Evolutionary conservation across 2,113 vertebrate species (phyloP).

Genomic region (Myxocyprinus asiaticus): DNA sequence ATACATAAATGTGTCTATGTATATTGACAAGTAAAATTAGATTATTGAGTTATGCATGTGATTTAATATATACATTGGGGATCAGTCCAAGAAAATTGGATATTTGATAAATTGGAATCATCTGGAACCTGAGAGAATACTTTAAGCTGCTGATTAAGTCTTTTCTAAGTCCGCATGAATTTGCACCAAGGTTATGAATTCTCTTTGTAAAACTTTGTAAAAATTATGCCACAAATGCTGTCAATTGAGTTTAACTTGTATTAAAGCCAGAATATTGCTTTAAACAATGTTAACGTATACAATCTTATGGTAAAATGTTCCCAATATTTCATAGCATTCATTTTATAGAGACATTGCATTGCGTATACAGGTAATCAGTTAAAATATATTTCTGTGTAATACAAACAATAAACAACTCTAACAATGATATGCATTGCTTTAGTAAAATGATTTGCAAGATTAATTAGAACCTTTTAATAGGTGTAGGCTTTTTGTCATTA

Average conservation of each 20-base stretch:
- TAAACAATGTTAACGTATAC: too few relatives aligned
- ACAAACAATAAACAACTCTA: not conserved
- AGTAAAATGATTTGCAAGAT: too few relatives aligned
- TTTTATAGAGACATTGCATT: not conserved
- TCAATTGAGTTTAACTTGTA: too few relatives aligned
- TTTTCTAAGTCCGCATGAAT: not conserved
- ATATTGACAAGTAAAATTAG: constrained; percentile 16
- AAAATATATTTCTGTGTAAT: not conserved
- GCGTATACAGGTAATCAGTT: not conserved
- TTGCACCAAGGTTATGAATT: not conserved
- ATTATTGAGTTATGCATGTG: constrained; percentile 30
- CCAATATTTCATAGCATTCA: not conserved
- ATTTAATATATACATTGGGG: constrained; percentile 29
- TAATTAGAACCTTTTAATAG: too few relatives aligned
- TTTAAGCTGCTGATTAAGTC: not conserved
- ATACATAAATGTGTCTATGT: constrained; percentile 1
- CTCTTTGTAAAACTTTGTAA: not conserved
- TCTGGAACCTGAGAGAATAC: not conserved
- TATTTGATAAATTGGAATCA: not conserved
- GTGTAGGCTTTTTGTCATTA: too few relatives aligned
- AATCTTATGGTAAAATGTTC: too few relatives aligned
- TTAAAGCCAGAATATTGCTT: too few relatives aligned
- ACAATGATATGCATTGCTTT: too few relatives aligned
- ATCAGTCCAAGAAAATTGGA: not conserved
- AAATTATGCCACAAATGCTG: too few relatives aligned